Evolutionary conservation across 2,888 invertebrate species (phyloP).

Genomic region (Napeogenes sylphis): DNA sequence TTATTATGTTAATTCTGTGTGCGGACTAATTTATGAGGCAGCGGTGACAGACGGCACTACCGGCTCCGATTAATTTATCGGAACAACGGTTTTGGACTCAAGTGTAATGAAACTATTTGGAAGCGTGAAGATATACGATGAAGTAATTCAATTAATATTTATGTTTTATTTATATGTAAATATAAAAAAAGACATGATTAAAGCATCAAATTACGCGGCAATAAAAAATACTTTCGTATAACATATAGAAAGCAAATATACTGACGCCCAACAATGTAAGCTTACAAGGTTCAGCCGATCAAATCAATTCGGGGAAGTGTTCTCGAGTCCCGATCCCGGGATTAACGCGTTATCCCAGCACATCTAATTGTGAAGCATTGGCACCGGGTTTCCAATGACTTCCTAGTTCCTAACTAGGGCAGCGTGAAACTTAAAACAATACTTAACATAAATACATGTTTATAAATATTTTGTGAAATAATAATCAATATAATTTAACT

Average conservation of each 20-base stretch:
- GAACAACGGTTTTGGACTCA: constrained; percentile 15
- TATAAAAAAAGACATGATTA: no score
- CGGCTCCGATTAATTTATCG: constrained; percentile 27
- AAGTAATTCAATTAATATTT: no score
- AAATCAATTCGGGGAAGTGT: constrained; percentile 31
- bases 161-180: no score
- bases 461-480: no score
- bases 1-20: constrained; percentile 71
- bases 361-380: constrained; percentile 33
- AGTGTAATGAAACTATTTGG: no score
- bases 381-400: constrained; percentile 15
- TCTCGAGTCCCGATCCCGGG: constrained; percentile 23
- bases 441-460: no score
- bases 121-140: no score
- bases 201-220: no score
- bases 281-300: constrained; percentile 28
- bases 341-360: constrained; percentile 33
- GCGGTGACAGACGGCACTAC: constrained; percentile 33
- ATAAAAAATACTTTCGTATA: background rate
- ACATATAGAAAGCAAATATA: background rate
- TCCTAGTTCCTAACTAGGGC: constrained; percentile 4
- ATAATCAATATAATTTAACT: no score
- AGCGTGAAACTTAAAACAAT: no score
- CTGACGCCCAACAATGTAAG: constrained; percentile 14
- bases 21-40: constrained; percentile 58